Base-by-base conservation (phyloP, 2,888 invertebrate genomes). In the Mesopsocus fuscifrons region DNA sequence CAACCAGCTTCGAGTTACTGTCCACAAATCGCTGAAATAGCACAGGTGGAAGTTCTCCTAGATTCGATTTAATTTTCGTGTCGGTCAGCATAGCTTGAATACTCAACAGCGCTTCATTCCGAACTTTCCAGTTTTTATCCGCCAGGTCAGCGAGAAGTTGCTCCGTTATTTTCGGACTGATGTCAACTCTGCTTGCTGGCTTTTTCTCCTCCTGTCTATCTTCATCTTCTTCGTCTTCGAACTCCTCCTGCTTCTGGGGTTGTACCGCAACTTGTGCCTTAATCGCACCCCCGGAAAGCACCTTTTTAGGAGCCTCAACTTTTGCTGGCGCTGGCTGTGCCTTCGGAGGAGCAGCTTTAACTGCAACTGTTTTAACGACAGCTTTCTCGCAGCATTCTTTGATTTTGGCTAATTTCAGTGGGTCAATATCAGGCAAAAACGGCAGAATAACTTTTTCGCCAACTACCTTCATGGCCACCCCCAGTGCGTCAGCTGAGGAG, bases 381-480 rank as follows among this genome's bases (percentile, higher is more conserved):
- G 91, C 91, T 62, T 92, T 94, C 41, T 95, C 92, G 52, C 81
- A 80, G 54, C 74, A 84, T 58, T 97, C 97, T 60, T 88, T 89
- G 38, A 97, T 81, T 66, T 94, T 97, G 35, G 77, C 72, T 72
- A 92, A 80, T 63, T 95, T 97, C 22, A 92, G 63, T 33, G 74
- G 72, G 57, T 98, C 97, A 1, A 97, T 61, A 57, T 95, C 95
- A 1, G 75, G 74, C 17, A 95, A 68, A 57, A 88, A 85, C 0
- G 88, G 83, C 35, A 71, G 70, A 45, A 97, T 76, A 31, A 77
- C 73, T 60, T 91, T 92, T 55, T 97, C 95, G 2, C 94, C 85
- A 9, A 95, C 82, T 3, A 94, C 71, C 61, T 92, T 94, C 66
- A 91, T 79, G 1, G 89, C 76, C 0, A 91, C 92, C 8, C 97